These are phyloP conservation scores for Halesus radiatus DNA, from an alignment of 1,140 invertebrate genomes.

Conservation along the genomic window DNA sequence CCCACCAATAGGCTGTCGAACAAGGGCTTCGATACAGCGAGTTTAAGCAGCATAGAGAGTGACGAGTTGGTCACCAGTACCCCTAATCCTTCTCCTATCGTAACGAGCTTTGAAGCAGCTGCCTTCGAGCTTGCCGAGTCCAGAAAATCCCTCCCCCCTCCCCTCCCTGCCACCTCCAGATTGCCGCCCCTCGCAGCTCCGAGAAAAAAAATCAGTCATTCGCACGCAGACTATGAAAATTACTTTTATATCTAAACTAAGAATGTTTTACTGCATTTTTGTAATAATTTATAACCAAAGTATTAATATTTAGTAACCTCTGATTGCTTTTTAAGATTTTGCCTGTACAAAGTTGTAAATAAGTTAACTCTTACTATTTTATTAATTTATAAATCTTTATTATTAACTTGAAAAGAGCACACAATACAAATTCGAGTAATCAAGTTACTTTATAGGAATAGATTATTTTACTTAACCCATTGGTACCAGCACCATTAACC, in stretches of 20 bases:
- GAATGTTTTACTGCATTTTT: neutral
- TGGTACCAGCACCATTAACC: too few species aligned
- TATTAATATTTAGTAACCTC: conserved; percentile 19
- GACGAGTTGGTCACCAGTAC: conserved; percentile 52
- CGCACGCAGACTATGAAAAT: conserved; percentile 74
- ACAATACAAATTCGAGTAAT: conserved; percentile 15
- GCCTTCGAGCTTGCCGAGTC: conserved; percentile 25
- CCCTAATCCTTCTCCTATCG: conserved; percentile 57
- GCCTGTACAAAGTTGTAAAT: conserved; percentile 26
- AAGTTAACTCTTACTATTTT: neutral
- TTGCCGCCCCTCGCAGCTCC: conserved; percentile 61
- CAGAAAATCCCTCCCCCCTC: conserved; percentile 62
- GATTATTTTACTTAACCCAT: too few species aligned
- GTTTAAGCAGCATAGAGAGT: conserved; percentile 53
- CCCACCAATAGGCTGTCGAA: conserved; percentile 43
- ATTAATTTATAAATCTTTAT: neutral
- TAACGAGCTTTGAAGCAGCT: conserved; percentile 50
- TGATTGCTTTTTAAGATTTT: conserved; percentile 2
- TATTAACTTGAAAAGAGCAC: conserved; percentile 18
- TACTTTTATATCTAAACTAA: conserved; percentile 72
- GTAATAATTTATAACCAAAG: conserved; percentile 34
- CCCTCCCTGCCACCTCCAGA: conserved; percentile 62
- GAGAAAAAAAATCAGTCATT: conserved; percentile 58
- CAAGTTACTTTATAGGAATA: neutral
- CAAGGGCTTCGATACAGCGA: conserved; percentile 53